Evolutionary conservation across 1,140 invertebrate genomes (phyloP).

Genomic region (Propsilocerus akamusi): DNA sequence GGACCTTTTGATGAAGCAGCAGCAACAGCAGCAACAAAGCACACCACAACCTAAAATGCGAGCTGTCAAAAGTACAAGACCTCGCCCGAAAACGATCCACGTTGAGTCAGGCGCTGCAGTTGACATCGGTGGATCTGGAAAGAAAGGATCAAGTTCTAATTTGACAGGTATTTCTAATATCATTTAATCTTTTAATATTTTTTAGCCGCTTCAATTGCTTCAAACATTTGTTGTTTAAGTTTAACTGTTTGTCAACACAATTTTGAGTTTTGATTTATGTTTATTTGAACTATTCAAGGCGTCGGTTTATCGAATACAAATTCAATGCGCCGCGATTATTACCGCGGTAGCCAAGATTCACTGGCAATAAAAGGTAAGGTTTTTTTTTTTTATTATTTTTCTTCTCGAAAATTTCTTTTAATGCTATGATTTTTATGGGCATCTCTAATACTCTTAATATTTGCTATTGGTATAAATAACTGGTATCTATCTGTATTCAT

Average conservation of each 20-base stretch:
- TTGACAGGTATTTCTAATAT: conserved; percentile 41
- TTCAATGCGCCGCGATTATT: conserved; percentile 69
- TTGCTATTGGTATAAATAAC: background rate
- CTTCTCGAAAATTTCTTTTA: conserved; percentile 8
- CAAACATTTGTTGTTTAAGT: conserved; percentile 12
- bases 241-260: conserved; percentile 18
- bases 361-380: conserved; percentile 42
- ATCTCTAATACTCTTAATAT: background rate
- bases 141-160: conserved; percentile 65
- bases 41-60: conserved; percentile 35
- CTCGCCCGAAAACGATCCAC: conserved; percentile 72
- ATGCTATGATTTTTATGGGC: background rate
- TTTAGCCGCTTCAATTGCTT: conserved; percentile 10
- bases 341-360: conserved; percentile 70
- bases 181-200: conserved; percentile 8
- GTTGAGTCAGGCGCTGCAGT: conserved; percentile 53
- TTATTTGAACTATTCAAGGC: conserved; percentile 12
- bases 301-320: conserved; percentile 26
- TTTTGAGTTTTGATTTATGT: conserved; percentile 21
- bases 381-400: conserved; percentile 16
- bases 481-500: background rate
- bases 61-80: conserved; percentile 35
- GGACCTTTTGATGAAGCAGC: conserved; percentile 42
- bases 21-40: conserved; percentile 12
- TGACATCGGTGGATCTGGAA: conserved; percentile 53